A percentile compares a stretch with the other conserved stretches of the same genome.
phyloP scores from a whole-genome alignment of 2,113 vertebrate species.

The Cebus imitator region DNA sequence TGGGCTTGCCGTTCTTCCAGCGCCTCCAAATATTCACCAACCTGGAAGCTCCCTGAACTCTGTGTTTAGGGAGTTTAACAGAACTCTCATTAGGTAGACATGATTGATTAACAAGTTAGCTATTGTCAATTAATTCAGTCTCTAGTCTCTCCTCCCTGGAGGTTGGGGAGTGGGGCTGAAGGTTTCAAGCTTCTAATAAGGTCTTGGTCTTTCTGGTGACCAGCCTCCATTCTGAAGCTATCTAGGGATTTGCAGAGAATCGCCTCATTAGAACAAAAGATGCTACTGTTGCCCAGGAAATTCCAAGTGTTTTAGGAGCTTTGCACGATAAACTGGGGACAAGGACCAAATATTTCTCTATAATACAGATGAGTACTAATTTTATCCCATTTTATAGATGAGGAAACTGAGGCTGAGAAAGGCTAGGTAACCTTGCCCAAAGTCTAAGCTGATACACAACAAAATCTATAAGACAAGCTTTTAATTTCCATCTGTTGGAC shows the following conservation, averaged over 20 bases:
- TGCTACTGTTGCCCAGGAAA: background rate
- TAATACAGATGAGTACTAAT: background rate
- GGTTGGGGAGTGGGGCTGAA: background rate
- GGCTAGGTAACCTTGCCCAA: background rate
- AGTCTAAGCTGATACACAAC: background rate
- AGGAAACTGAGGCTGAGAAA: background rate
- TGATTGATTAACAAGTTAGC: background rate
- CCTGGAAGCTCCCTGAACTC: background rate
- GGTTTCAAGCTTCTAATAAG: background rate
- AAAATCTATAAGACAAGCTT: background rate
- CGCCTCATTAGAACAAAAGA: background rate
- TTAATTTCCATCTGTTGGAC: background rate
- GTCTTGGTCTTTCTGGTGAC: background rate
- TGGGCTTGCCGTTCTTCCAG: too few relatives aligned
- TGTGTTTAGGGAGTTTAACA: background rate
- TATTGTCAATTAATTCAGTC: background rate
- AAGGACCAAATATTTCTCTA: background rate
- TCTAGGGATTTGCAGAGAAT: too few relatives aligned
- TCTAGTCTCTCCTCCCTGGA: background rate
- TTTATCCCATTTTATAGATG: background rate
- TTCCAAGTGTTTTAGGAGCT: background rate
- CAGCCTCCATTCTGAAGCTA: background rate
- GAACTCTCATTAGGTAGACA: background rate
- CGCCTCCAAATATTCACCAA: background rate
- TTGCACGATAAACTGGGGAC: background rate